Conservation (phyloP, 2,113 vertebrate genomes). For the Nettapus auritus region DNA sequence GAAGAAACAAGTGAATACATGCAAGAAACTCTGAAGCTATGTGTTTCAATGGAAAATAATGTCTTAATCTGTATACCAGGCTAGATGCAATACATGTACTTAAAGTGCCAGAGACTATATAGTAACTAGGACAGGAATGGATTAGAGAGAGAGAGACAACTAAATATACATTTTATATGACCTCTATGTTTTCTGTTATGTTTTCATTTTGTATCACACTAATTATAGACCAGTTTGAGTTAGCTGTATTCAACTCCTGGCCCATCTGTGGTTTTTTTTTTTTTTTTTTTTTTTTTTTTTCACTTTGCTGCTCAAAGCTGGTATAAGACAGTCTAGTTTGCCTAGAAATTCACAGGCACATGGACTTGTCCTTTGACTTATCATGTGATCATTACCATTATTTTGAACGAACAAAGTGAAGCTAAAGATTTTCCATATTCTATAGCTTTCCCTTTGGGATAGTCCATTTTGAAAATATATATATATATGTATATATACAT, state of each 20-base stretch:
- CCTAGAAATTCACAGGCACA: neutral
- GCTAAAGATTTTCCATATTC: neutral
- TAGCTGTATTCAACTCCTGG: neutral
- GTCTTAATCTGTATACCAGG: neutral
- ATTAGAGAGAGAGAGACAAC: neutral
- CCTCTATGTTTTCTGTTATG: neutral
- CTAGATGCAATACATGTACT: neutral
- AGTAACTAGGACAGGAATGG: neutral
- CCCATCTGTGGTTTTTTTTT: no score
- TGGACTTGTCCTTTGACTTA: neutral
- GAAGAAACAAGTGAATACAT: neutral
- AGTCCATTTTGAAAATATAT: neutral
- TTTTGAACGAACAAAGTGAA: neutral
- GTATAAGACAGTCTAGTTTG: neutral
- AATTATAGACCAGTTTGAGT: neutral
- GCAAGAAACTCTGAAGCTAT: neutral
- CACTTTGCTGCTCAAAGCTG: neutral
- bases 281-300: no score
- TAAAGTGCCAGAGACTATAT: neutral
- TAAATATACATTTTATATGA: neutral
- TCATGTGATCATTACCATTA: neutral
- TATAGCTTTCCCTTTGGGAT: neutral
- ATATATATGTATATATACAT: no score
- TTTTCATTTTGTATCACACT: neutral
- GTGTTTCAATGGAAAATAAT: neutral